Evolutionary conservation across 2,797 vertebrate genomes (phyloP).

Genomic region (Enteromius viviparus): DNA sequence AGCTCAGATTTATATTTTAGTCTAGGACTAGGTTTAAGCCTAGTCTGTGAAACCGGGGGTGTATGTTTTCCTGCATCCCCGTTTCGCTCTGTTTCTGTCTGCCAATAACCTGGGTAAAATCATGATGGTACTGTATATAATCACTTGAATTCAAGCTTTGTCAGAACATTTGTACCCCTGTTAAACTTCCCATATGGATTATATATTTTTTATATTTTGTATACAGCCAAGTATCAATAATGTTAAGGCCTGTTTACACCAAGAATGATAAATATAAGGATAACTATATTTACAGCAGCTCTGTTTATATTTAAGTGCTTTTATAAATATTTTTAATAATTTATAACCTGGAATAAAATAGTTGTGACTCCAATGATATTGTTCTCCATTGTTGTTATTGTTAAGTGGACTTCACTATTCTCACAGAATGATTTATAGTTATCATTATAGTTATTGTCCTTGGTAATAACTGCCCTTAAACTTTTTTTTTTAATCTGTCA

Average conservation of each 20-base stretch:
- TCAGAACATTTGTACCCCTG: conserved; percentile 1
- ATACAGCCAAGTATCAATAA: neutral
- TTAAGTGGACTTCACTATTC: neutral
- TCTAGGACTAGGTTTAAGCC: too few species aligned
- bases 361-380: neutral
- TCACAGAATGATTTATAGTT: neutral
- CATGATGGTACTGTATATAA: neutral
- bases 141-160: neutral
- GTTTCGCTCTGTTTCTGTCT: too few species aligned
- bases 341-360: neutral
- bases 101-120: too few species aligned
- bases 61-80: too few species aligned
- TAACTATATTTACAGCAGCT: neutral
- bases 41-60: too few species aligned
- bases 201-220: neutral
- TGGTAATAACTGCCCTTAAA: neutral
- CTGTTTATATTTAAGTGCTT: neutral
- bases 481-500: neutral
- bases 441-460: neutral
- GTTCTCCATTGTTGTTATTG: neutral
- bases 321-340: neutral
- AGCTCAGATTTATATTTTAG: too few species aligned
- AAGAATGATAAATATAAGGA: neutral
- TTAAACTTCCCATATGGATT: neutral
- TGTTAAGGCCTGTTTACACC: neutral